Evolutionary conservation across 2,888 invertebrate species (phyloP).

Genomic region (Trachelus iudaicus): DNA sequence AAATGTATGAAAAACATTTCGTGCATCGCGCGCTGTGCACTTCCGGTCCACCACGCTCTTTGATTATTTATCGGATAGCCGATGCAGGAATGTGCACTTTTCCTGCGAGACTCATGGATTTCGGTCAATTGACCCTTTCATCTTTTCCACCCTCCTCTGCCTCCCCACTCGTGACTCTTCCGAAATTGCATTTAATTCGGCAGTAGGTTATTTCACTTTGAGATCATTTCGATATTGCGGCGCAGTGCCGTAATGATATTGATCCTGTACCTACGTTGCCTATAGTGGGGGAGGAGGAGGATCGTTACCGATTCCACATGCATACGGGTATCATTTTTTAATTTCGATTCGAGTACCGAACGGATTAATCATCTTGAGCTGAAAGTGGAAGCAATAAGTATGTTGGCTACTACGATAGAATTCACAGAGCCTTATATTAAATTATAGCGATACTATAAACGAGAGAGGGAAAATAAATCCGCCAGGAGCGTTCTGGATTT

Average conservation of each 20-base stretch:
- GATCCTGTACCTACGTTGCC: background rate
- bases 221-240: too few relatives aligned
- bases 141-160: background rate
- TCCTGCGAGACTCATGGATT: background rate
- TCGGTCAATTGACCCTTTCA: slow-evolving; percentile 3
- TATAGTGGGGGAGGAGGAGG: too few relatives aligned
- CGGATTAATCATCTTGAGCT: background rate
- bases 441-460: background rate
- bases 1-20: background rate
- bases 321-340: background rate
- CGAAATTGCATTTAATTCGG: background rate
- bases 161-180: background rate
- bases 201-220: background rate
- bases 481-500: slow-evolving; percentile 12
- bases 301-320: too few relatives aligned
- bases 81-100: background rate
- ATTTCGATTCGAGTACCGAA: background rate
- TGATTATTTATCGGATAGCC: background rate
- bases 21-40: background rate
- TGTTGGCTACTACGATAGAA: background rate
- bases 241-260: background rate
- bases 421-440: background rate
- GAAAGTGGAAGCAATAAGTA: background rate
- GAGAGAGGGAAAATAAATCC: background rate
- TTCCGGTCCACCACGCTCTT: background rate